Percentiles rank a stretch among this genome's conserved stretches.
These are phyloP conservation scores for Hylaea fasciaria DNA, from an alignment of 2,888 invertebrate genomes.

Conservation along the genomic window DNA sequence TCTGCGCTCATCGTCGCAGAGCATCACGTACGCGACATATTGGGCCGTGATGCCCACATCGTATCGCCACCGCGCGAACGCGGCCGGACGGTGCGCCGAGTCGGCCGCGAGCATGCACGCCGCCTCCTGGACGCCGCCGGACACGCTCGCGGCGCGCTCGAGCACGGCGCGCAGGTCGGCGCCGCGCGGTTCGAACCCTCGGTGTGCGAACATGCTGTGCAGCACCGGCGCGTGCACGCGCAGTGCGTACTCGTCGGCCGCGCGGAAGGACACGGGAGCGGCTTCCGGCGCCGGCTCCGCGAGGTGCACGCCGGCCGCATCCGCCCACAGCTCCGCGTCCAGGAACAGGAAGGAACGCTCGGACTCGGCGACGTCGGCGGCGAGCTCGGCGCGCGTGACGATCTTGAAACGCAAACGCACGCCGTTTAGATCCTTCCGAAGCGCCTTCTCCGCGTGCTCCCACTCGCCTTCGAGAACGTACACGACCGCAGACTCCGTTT, in stretches of 20 bases:
- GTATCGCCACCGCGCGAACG: too few relatives aligned
- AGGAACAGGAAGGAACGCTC: not conserved
- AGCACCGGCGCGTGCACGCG: not conserved
- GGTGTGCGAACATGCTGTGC: not conserved
- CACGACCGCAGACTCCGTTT: not conserved
- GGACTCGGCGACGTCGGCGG: not conserved
- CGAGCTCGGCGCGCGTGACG: not conserved
- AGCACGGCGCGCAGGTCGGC: conserved; percentile 2
- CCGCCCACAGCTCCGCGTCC: conserved; percentile 5
- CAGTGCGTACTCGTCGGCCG: not conserved
- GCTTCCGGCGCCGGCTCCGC: too few relatives aligned
- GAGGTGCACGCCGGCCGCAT: not conserved
- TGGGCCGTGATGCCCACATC: too few relatives aligned
- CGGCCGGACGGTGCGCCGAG: too few relatives aligned
- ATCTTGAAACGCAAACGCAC: not conserved
- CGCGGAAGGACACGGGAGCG: not conserved
- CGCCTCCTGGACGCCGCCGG: not conserved
- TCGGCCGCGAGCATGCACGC: too few relatives aligned
- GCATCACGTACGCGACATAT: not conserved
- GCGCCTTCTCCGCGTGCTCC: not conserved
- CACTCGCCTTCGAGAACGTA: conserved; percentile 6
- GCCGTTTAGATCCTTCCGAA: not conserved
- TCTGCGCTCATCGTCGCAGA: conserved; percentile 7
- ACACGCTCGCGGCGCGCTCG: not conserved
- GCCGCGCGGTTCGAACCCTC: not conserved